Evolutionary conservation across 2,797 vertebrate species (phyloP).

Genomic region (Pteropus rufus): DNA sequence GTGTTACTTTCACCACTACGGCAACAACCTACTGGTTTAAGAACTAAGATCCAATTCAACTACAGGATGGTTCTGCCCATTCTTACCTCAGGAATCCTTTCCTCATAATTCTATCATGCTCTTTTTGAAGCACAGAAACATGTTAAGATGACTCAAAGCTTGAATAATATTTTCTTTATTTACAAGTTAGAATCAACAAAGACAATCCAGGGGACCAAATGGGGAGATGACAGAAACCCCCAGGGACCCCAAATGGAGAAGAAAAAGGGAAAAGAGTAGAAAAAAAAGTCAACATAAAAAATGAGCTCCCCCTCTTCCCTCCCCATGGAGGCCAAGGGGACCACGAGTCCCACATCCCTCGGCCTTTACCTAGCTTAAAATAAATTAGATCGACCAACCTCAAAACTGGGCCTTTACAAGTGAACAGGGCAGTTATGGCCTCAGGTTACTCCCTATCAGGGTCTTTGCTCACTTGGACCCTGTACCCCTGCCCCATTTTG

Average conservation of each 20-base stretch:
- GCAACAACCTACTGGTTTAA: background rate
- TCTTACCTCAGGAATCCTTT: background rate
- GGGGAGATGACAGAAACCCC: slow-evolving; percentile 67
- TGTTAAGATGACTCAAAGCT: slow-evolving; percentile 32
- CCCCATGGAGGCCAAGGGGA: slow-evolving; percentile 62
- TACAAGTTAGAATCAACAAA: slow-evolving; percentile 82
- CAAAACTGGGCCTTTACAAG: slow-evolving; percentile 68
- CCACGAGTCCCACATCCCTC: background rate
- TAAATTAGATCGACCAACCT: slow-evolving; percentile 76
- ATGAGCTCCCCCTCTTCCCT: slow-evolving; percentile 70
- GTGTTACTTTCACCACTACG: background rate
- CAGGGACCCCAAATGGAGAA: slow-evolving; percentile 45
- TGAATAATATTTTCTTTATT: slow-evolving; percentile 84
- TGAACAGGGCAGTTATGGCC: slow-evolving; percentile 58
- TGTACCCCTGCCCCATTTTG: slow-evolving; percentile 28
- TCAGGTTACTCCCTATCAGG: background rate
- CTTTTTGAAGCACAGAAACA: background rate
- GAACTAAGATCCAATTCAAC: background rate
- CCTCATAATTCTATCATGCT: background rate
- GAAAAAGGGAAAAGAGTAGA: slow-evolving; percentile 70
- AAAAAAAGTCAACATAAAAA: slow-evolving; percentile 82
- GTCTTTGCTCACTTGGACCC: slow-evolving; percentile 51
- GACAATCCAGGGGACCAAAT: slow-evolving; percentile 52
- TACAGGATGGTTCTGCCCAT: background rate
- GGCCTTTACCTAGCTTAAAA: slow-evolving; percentile 71